Evolutionary conservation across 2,797 vertebrate genomes (phyloP).

Genomic region (Epinephelus malabaricus): DNA sequence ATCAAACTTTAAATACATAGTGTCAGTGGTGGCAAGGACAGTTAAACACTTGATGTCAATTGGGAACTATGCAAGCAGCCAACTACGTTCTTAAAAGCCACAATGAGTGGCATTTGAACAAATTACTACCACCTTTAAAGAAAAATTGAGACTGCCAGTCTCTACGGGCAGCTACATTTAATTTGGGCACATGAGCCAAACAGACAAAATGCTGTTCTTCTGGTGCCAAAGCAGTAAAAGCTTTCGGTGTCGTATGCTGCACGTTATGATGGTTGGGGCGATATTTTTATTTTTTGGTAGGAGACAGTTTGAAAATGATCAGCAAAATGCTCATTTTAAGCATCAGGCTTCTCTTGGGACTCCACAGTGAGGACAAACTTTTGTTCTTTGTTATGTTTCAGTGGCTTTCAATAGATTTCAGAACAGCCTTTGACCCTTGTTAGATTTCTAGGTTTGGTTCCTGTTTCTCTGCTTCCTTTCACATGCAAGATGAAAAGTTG

Average conservation of each 20-base stretch:
- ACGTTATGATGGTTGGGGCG: not conserved
- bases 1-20: constrained; percentile 33
- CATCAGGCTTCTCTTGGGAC: not conserved
- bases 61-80: constrained; percentile 5
- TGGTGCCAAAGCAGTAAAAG: not conserved
- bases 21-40: constrained; percentile 1
- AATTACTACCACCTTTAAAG: not conserved
- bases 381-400: constrained; percentile 18
- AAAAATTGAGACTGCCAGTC: not conserved
- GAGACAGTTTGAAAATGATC: not conserved
- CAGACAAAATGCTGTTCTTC: not conserved
- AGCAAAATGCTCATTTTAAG: constrained; percentile 8
- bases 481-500: constrained; percentile 49
- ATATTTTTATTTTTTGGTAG: not conserved
- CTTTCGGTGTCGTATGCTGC: not conserved
- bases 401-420: constrained; percentile 8
- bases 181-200: not conserved
- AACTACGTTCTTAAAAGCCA: not conserved
- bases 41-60: constrained; percentile 31
- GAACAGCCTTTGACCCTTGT: not conserved
- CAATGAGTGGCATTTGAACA: not conserved
- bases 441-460: constrained; percentile 24
- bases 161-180: not conserved
- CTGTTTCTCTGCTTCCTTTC: constrained; percentile 44
- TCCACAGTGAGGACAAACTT: not conserved